Evolutionary conservation across 2,888 invertebrate genomes (phyloP), one percentile per base, ranked within the genome.

Genomic region (Lasiommata megera): DNA sequence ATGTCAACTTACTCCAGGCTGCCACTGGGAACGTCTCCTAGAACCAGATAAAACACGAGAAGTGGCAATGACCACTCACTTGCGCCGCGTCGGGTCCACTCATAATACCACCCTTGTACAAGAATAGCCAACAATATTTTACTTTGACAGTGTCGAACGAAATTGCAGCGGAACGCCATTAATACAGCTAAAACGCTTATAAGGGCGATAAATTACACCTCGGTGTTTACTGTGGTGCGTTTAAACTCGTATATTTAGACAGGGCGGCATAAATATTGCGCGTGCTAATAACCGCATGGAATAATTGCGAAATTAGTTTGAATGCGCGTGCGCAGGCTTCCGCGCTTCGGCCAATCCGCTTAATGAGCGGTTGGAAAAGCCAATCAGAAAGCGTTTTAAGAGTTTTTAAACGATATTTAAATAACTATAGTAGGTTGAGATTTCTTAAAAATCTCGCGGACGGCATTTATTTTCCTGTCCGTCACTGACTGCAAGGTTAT

Each of bases 241-340:
- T 51, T 55, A 68, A 65, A 63, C 64, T 60, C 58, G 64, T 62
- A 64, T 65, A 67, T 68, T 74, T 70, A 71, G 61, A 65, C 69
- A 64, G 54, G 44, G 54, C 14, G 60, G 64, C 69, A 64, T 69
- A 69, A 73, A 69, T 67, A 66, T 43, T 41, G 51, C 60, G 59
- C 38, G 62, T 59, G 58, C 54, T 54, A 46, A 54, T 69, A 70
- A 67, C 66, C 67, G 61, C 23, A 37, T 38, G 28, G 37, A 31
- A 36, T 48, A 48, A 44, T 43, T 41, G 46, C 40, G 28, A 41
- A 47, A 56, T 55, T 54, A 53, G 38, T 50, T 50, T 53, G 38
- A 23, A 29, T 53, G 56, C 58, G 46, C 54, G n/a, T 18, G 28
- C 55, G 41, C 50, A 51, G 37, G 31, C 46, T 44, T 28, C 44